Evolutionary conservation across 2,888 invertebrate species (phyloP), one percentile per base, ranked within the genome.

Genomic region (Nephrotoma guestfalica): DNA sequence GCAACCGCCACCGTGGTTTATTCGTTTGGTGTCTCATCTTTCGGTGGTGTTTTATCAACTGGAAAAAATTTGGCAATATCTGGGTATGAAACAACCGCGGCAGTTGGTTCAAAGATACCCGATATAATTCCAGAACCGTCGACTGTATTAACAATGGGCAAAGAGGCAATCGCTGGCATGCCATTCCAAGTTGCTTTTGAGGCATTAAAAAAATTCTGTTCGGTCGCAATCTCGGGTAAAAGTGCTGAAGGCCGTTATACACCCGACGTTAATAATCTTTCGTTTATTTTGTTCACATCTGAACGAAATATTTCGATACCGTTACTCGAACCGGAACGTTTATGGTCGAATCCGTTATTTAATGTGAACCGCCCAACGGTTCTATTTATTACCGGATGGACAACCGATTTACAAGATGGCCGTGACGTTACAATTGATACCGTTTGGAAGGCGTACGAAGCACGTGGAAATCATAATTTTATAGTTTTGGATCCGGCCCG

Each of bases 381-480:
- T n/a, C 0, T 84, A 15, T 41, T 41, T 11, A 9, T 84, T n/a
- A 84, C 41, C 6, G 84, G 84, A n/a, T 84, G 84, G 84, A n/a
- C n/a, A 84, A 84, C 84, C 9, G 42, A 84, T 84, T 84, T 84
- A 84, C 13, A 9, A 7, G 90, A 90, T 87, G 90, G 90, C 1
- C 88, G 89, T 3, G 89, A 90, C 11, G 3, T 87, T 89, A 18
- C 87, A 6, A 90, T 91, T 83, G 89, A 89, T 42, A 88, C 87
- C 0, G 87, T 91, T 15, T 89, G 89, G 11, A 88, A 90, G 86
- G 91, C 91, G 42, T 91, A 90, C 86, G 89, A 88, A 41, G 90
- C 91, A 86, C 90, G 91, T 41, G 90, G 90, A 2, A 90, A 89
- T 88, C 88, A 89, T 0, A 84, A 84, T 84, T 84, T 84, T 42